phyloP scores from a whole-genome alignment of 2,797 vertebrate genomes.

The Chaetophractus vellerosus region DNA sequence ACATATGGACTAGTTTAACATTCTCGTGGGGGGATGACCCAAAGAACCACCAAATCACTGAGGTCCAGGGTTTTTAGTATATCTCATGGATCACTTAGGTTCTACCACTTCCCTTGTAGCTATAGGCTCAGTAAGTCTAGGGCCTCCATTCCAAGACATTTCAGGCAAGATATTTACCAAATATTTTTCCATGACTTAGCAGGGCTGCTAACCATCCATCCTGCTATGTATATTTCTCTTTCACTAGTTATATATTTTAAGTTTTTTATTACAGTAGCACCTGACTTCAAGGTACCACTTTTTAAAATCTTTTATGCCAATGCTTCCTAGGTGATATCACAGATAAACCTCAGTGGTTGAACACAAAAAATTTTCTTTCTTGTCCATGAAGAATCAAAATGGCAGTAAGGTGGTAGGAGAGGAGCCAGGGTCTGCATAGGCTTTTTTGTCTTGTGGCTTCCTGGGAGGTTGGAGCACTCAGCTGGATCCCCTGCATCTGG shows the following conservation, averaged over 20 bases:
- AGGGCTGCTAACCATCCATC: background rate
- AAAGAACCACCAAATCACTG: background rate
- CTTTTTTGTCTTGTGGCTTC: background rate
- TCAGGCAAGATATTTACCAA: background rate
- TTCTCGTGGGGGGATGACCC: background rate
- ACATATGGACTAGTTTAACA: background rate
- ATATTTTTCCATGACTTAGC: background rate
- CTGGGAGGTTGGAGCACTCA: background rate
- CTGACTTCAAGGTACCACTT: background rate
- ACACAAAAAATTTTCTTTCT: background rate
- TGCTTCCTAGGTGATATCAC: background rate
- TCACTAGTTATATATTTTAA: background rate
- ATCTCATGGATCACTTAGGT: background rate
- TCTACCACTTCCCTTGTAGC: background rate
- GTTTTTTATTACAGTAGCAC: background rate
- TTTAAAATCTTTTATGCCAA: background rate
- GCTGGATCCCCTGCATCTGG: background rate
- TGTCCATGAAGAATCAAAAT: background rate
- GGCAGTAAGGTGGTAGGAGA: accelerated
- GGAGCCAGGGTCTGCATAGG: background rate
- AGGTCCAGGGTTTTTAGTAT: background rate
- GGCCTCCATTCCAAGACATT: background rate
- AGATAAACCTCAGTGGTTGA: background rate
- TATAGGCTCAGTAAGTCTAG: background rate
- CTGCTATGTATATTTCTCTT: background rate